Evolutionary conservation across 2,797 vertebrate species (phyloP), one percentile per base, ranked within the genome.

Genomic region (Dendrocincla tyrannina): DNA sequence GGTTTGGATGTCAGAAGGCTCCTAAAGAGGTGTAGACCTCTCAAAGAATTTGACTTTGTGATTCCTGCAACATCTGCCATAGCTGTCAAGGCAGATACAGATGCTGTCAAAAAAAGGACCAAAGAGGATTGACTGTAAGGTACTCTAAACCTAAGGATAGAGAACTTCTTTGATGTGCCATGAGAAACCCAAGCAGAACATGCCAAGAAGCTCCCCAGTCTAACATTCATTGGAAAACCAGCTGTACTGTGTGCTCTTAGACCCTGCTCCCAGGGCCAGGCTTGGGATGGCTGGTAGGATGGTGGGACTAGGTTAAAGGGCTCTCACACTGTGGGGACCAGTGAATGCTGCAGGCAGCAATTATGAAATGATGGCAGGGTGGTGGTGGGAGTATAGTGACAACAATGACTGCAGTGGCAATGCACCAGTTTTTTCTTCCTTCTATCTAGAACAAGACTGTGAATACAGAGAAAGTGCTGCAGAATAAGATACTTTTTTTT

Each of bases 141-240:
- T 28, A 1, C 24, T 52, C 33, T 78, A 28, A 60, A 37, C 28
- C 25, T 44, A 12, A 41, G 49, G 37, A 44, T 9, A 3, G 20
- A 16, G 15, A 58, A 62, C 22, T 59, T 74, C 23, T 39, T 32
- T 1, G 2, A 4, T 20, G 32, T 75, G 22, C 16, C 7, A 0
- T 68, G 50, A 18, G 41, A 62, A 77, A 63, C 17, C 16, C 16
- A 56, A 37, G 14, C 22, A 27, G 53, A 24, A 66, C 17, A 15
- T 0, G 1, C 25, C 0, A 0, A 60, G 52, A 59, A 84, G 18
- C 18, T 72, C 25, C 23, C 19, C 8, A 0, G 0, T 19, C 23
- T 37, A 33, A 44, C 0, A 1, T 2, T 60, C 13, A 2, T 13
- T 62, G n/a, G 35, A 50, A 85, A 78, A 46, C 14, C 24, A 58